phyloP scores from a whole-genome alignment of 2,797 vertebrate species.

The Coluber constrictor region DNA sequence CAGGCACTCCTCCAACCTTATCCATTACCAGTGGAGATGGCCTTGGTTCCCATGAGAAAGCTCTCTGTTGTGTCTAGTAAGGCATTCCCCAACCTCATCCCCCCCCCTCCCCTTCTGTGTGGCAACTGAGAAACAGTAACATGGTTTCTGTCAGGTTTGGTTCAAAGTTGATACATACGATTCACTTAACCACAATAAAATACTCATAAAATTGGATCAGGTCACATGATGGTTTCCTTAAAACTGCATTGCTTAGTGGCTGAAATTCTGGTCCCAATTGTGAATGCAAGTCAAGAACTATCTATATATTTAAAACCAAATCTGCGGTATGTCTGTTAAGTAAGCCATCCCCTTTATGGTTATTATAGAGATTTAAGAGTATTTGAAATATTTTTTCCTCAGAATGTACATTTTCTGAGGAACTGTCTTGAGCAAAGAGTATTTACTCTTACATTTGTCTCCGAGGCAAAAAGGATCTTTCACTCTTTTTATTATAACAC shows the following conservation, averaged over 20 bases:
- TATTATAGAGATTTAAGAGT: background rate
- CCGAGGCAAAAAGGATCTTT: background rate
- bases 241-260: background rate
- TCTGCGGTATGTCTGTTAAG: background rate
- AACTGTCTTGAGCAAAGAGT: background rate
- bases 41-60: too few species aligned
- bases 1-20: too few species aligned
- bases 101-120: too few species aligned
- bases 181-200: background rate
- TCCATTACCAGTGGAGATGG: too few species aligned
- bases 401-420: background rate
- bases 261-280: background rate
- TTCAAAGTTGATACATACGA: background rate
- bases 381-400: background rate
- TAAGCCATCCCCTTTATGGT: background rate
- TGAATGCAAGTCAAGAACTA: background rate
- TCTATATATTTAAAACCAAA: background rate
- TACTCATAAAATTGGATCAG: background rate
- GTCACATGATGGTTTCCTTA: background rate
- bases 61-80: too few species aligned
- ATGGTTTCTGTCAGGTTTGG: too few species aligned
- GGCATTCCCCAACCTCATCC: too few species aligned
- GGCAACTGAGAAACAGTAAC: too few species aligned
- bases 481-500: background rate
- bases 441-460: background rate